Evolutionary conservation across 2,888 invertebrate species (phyloP).

Genomic region (Chrysopilus asiliformis): DNA sequence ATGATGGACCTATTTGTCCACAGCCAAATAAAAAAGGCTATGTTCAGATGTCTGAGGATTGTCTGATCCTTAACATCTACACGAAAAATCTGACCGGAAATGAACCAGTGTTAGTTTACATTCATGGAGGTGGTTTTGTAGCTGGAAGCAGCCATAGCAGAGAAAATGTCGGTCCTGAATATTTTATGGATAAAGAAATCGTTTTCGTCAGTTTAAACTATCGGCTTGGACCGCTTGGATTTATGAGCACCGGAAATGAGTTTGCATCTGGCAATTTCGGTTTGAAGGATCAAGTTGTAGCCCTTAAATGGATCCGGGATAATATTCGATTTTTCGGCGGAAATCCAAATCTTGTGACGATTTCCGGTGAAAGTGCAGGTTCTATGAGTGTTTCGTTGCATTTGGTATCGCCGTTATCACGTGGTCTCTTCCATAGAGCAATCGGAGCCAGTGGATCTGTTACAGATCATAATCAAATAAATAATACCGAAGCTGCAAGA

Average conservation of each 20-base stretch:
- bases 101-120: conserved; percentile 1
- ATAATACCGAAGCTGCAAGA: too few species aligned
- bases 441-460: conserved; percentile 53
- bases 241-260: conserved; percentile 45
- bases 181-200: conserved; percentile 25
- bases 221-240: conserved; percentile 36
- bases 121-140: conserved; percentile 1
- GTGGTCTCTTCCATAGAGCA: conserved; percentile 51
- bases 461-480: too few species aligned
- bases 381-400: conserved; percentile 19
- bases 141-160: background rate
- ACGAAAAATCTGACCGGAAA: conserved; percentile 20
- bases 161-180: conserved; percentile 22
- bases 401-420: conserved; percentile 47
- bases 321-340: conserved; percentile 53
- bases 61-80: conserved; percentile 44
- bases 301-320: conserved; percentile 47
- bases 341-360: conserved; percentile 46
- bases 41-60: conserved; percentile 42
- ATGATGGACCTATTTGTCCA: conserved; percentile 26
- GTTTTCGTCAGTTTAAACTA: conserved; percentile 29
- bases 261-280: conserved; percentile 52
- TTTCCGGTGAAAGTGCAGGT: conserved; percentile 35
- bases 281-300: conserved; percentile 51
- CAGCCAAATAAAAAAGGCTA: too few species aligned